A percentile compares a stretch with the other conserved stretches of the same genome.
Evolutionary conservation across 2,113 vertebrate genomes (phyloP).

Genomic region (Myocastor coypus): DNA sequence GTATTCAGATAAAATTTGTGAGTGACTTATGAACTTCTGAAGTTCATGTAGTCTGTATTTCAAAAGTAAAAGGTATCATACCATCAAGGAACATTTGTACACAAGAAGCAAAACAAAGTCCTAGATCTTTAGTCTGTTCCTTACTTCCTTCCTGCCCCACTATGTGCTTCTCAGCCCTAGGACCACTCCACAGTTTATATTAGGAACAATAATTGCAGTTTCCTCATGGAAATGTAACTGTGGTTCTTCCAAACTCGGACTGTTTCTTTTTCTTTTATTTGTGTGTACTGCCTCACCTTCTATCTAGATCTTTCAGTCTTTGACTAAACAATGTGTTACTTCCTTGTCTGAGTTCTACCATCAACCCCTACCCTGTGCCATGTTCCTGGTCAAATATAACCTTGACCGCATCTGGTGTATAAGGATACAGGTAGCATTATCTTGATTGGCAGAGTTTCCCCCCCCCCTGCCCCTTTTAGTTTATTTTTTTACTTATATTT

Average conservation of each 20-base stretch:
- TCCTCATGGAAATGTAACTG: not conserved
- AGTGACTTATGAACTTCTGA: not conserved
- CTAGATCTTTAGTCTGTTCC: not conserved
- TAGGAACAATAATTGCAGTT: not conserved
- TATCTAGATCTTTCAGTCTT: not conserved
- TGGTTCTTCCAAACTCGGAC: slow-evolving; percentile 37
- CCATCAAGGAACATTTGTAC: not conserved
- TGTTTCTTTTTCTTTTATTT: slow-evolving; percentile 17
- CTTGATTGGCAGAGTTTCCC: not conserved
- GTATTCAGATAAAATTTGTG: not conserved
- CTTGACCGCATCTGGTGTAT: not conserved
- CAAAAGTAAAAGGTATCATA: slow-evolving; percentile 24
- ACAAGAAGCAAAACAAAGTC: slow-evolving; percentile 22
- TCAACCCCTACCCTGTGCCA: not conserved
- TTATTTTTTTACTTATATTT: no score
- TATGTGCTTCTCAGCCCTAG: not conserved
- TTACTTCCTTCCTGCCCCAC: not conserved
- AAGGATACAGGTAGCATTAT: not conserved
- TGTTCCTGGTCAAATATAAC: not conserved
- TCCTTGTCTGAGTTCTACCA: not conserved
- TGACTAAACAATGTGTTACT: not conserved
- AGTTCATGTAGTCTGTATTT: not conserved
- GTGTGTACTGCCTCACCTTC: not conserved
- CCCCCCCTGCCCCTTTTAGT: no score
- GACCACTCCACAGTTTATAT: not conserved